Conservation (phyloP, 2,113 vertebrate species). For the Mungos mungo region DNA sequence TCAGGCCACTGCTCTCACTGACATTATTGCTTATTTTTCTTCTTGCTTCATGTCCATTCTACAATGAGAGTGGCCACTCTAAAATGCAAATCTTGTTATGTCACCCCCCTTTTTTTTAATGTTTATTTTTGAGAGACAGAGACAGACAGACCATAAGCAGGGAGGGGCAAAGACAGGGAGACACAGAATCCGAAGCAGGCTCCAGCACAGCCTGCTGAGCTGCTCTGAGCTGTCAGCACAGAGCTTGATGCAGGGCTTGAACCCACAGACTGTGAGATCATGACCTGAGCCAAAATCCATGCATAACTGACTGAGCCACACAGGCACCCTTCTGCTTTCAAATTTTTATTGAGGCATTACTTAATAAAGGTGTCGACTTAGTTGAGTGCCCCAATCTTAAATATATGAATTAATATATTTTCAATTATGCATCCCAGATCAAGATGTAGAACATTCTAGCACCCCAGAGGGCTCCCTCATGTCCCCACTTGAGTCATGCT, state of each 20-base stretch:
- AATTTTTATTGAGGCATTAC: conserved; percentile 1
- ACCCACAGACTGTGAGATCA: too few species aligned
- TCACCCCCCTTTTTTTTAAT: background rate
- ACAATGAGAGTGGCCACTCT: background rate
- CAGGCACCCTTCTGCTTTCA: background rate
- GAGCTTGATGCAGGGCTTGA: too few species aligned
- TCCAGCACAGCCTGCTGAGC: too few species aligned
- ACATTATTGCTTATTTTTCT: background rate
- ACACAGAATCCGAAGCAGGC: too few species aligned
- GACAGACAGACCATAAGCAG: too few species aligned
- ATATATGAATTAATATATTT: background rate
- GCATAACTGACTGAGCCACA: too few species aligned
- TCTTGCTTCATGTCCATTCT: background rate
- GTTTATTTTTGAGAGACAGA: background rate
- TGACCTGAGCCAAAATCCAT: too few species aligned
- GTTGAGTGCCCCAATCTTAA: background rate
- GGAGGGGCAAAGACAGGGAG: too few species aligned
- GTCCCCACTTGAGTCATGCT: background rate
- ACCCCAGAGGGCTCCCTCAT: background rate
- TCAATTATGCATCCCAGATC: background rate
- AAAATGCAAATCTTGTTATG: background rate
- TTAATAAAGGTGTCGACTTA: background rate
- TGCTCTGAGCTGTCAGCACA: too few species aligned
- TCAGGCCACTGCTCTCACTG: background rate
- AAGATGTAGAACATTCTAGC: background rate